Conservation (phyloP, 2,888 invertebrate species). For the Apotomis betuletana region DNA sequence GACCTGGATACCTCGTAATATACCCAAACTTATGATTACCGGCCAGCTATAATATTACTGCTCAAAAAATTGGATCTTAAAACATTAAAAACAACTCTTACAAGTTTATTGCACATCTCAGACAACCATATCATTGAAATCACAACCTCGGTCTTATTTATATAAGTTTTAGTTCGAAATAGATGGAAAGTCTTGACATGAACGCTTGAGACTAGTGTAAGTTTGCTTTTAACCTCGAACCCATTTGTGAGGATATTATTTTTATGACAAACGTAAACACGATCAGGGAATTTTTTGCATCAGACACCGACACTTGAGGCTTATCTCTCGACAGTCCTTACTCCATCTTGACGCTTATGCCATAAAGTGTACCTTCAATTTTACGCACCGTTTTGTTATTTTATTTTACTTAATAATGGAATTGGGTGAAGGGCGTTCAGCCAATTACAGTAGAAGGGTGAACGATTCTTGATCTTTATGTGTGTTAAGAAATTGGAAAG, state of each 20-base stretch:
- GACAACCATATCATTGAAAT: constrained; percentile 4
- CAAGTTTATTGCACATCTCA: not conserved
- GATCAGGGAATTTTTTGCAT: no score
- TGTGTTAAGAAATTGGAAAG: not conserved
- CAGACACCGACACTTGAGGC: no score
- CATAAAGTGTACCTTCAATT: constrained; percentile 21
- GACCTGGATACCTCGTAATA: constrained; percentile 23
- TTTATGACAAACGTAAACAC: no score
- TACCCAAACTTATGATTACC: constrained; percentile 17
- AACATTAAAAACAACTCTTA: not conserved
- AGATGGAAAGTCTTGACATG: not conserved
- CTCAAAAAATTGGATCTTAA: constrained; percentile 11
- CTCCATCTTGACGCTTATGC: constrained; percentile 22
- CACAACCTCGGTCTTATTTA: not conserved
- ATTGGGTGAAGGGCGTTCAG: constrained; percentile 23
- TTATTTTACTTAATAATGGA: constrained; percentile 10
- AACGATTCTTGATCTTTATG: constrained; percentile 13
- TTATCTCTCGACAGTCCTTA: not conserved
- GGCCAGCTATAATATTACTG: constrained; percentile 15
- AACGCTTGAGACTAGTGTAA: no score
- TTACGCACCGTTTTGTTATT: constrained; percentile 20
- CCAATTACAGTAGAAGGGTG: constrained; percentile 21
- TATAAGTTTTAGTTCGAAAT: not conserved
- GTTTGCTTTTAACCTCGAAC: no score
- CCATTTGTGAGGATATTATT: no score